Evolutionary conservation across 2,888 invertebrate genomes (phyloP).

Genomic region (Stomorhina lunata): DNA sequence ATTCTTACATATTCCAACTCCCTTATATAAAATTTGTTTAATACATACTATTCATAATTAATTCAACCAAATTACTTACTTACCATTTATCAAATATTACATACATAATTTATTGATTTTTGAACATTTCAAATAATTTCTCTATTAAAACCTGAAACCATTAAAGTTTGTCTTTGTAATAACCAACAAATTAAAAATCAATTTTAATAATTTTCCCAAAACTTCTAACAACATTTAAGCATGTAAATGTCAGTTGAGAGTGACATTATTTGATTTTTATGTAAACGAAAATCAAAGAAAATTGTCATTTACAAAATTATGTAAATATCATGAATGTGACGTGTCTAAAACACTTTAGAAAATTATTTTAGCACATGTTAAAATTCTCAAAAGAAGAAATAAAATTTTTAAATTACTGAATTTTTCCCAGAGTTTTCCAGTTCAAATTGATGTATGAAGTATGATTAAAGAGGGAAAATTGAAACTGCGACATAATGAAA

Average conservation of each 20-base stretch:
- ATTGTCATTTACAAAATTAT: background rate
- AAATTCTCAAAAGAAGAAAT: constrained; percentile 14
- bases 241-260: background rate
- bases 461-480: background rate
- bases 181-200: background rate
- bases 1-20: too few relatives aligned
- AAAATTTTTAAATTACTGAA: background rate
- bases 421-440: background rate
- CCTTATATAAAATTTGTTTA: too few relatives aligned
- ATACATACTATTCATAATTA: too few relatives aligned
- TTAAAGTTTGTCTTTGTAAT: background rate
- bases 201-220: background rate
- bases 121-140: background rate
- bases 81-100: too few relatives aligned
- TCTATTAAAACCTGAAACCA: background rate
- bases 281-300: background rate
- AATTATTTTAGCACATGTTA: constrained; percentile 1
- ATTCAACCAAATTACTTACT: too few relatives aligned
- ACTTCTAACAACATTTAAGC: background rate
- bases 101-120: background rate
- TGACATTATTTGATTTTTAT: background rate
- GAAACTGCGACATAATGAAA: background rate
- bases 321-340: too few relatives aligned
- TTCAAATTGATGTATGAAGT: background rate
- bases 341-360: background rate